Evolutionary conservation across 2,888 invertebrate species (phyloP).

Genomic region (Melinaea marsaeus): DNA sequence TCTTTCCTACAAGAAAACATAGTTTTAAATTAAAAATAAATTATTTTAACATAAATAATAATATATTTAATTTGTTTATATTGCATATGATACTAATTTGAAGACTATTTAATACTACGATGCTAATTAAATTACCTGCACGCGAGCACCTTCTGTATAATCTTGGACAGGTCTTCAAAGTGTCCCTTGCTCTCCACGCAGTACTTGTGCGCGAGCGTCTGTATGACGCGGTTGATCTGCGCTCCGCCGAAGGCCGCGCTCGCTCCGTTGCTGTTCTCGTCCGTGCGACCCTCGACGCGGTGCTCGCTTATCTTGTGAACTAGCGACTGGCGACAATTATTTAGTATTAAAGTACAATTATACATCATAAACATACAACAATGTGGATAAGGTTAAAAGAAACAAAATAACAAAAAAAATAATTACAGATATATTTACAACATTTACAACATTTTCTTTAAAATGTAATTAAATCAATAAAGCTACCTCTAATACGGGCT

Average conservation of each 20-base stretch:
- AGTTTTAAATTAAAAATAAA: not conserved
- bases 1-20: conserved; percentile 78
- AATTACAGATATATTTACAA: too few relatives aligned
- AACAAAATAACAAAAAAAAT: too few relatives aligned
- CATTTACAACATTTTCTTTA: too few relatives aligned
- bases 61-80: not conserved
- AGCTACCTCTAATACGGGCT: conserved; percentile 90
- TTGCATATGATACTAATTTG: not conserved
- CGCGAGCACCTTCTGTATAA: conserved; percentile 93
- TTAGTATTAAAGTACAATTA: conserved; percentile 14
- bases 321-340: conserved; percentile 71
- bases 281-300: conserved; percentile 82
- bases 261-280: conserved; percentile 70
- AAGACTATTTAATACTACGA: too few relatives aligned
- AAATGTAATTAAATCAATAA: too few relatives aligned
- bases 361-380: not conserved
- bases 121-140: conserved; percentile 76
- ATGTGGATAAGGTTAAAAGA: not conserved
- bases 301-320: conserved; percentile 93
- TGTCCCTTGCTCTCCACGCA: conserved; percentile 96
- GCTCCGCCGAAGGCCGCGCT: conserved; percentile 77
- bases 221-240: conserved; percentile 94
- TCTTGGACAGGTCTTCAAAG: conserved; percentile 95
- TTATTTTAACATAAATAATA: not conserved
- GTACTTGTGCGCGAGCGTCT: conserved; percentile 95